These are phyloP conservation scores for Pomatostomus ruficeps DNA, from an alignment of 2,113 vertebrate genomes.

Conservation along the genomic window DNA sequence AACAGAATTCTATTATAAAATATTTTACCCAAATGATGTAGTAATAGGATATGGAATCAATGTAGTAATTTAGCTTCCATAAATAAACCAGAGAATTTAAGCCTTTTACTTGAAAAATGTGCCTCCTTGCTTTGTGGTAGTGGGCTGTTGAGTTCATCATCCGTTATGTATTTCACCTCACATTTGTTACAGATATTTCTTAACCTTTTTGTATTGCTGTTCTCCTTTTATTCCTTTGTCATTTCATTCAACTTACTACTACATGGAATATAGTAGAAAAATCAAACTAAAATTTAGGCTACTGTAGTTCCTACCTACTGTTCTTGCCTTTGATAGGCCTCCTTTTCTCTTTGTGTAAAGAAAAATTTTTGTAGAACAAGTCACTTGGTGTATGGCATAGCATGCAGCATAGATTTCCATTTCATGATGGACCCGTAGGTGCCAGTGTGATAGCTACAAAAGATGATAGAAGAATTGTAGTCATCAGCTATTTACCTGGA, in stretches of 20 bases:
- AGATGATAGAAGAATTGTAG: background rate
- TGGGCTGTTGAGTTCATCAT: background rate
- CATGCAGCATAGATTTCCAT: background rate
- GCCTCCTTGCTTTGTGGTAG: background rate
- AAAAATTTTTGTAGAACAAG: background rate
- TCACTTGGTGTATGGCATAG: background rate
- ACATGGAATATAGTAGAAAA: background rate
- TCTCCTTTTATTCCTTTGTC: background rate
- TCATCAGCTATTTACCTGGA: background rate
- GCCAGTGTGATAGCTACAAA: background rate
- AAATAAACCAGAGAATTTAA: background rate
- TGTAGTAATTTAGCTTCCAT: background rate
- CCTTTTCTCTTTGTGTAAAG: background rate
- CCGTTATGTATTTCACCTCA: background rate
- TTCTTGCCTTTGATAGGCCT: background rate
- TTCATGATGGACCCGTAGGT: background rate
- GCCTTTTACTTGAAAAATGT: background rate
- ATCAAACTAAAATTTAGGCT: background rate
- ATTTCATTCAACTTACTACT: background rate
- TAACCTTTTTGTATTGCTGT: background rate
- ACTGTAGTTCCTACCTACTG: background rate
- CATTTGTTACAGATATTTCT: fast-evolving
- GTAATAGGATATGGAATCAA: background rate
- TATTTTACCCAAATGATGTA: background rate
- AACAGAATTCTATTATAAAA: background rate